These are phyloP conservation scores for Nyctibius grandis DNA, from an alignment of 2,797 vertebrate species.

Conservation along the genomic window DNA sequence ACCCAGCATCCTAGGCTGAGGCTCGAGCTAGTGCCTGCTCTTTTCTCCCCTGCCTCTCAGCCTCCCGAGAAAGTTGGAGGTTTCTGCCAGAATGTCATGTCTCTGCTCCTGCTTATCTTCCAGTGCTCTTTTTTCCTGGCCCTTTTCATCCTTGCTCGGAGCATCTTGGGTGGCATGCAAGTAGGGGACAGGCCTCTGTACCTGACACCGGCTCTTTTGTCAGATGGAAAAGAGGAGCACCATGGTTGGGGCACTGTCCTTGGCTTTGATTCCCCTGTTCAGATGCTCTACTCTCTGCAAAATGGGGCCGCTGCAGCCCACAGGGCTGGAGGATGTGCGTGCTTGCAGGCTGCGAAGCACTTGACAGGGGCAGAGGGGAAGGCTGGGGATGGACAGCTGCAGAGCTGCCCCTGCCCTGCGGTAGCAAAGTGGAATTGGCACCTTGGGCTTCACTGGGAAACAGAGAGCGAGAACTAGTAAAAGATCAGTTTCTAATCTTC, in stretches of 20 bases:
- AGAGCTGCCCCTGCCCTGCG: not conserved
- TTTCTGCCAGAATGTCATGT: not conserved
- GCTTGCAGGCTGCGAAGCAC: not conserved
- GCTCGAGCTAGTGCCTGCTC: not conserved
- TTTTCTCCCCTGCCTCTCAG: not conserved
- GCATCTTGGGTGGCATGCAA: not conserved
- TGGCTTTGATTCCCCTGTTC: not conserved
- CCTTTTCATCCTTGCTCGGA: not conserved
- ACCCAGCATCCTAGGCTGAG: not conserved
- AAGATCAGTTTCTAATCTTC: slow-evolving; percentile 41
- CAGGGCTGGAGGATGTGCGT: not conserved
- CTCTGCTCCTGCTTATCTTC: not conserved
- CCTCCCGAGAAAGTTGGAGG: not conserved
- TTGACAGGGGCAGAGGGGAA: fast-evolving
- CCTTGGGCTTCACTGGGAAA: not conserved
- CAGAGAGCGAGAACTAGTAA: slow-evolving; percentile 23
- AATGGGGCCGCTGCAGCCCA: not conserved
- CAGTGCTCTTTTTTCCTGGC: not conserved
- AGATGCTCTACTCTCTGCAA: not conserved
- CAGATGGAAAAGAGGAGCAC: not conserved
- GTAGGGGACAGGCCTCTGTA: not conserved
- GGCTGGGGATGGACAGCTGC: not conserved
- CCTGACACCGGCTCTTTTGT: not conserved
- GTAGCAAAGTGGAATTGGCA: slow-evolving; percentile 29
- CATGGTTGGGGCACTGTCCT: not conserved